phyloP scores from a whole-genome alignment of 2,797 vertebrate species.

The Eleutherodactylus coqui region DNA sequence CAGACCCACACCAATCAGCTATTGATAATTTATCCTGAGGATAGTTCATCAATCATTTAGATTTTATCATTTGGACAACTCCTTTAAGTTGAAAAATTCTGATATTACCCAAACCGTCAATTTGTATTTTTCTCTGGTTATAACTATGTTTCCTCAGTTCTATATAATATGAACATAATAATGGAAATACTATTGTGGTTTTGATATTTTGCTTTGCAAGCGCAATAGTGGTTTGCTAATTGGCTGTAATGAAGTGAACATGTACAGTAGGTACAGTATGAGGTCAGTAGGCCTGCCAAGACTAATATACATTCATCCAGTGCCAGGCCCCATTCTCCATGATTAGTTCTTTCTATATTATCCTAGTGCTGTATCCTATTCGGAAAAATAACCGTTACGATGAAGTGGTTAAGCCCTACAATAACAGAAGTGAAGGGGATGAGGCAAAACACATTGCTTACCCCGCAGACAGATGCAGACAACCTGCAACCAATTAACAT shows the following conservation, averaged over 20 bases:
- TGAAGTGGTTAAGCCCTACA: slow-evolving; percentile 44
- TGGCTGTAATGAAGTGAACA: slow-evolving; percentile 10
- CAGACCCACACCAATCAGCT: too few species aligned
- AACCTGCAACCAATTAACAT: slow-evolving; percentile 60
- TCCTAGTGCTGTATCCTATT: neutral
- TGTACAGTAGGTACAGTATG: slow-evolving; percentile 16
- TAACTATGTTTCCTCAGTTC: neutral
- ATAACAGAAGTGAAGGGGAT: slow-evolving; percentile 18
- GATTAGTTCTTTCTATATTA: neutral
- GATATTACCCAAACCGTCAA: neutral
- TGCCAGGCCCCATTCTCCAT: neutral
- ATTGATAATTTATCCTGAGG: too few species aligned
- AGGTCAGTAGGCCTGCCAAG: neutral
- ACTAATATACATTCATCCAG: neutral
- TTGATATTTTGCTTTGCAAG: neutral
- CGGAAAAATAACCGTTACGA: neutral
- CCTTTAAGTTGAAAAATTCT: neutral
- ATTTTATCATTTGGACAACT: too few species aligned
- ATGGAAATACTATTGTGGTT: neutral
- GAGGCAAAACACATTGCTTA: slow-evolving; percentile 59
- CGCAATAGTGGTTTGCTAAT: neutral
- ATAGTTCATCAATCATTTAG: too few species aligned
- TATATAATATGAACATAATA: neutral
- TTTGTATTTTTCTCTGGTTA: neutral
- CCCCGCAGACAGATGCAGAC: slow-evolving; percentile 47